These are phyloP conservation scores for Mormyrus proboscirostris DNA, from an alignment of 2,797 vertebrate genomes.

Conservation along the genomic window DNA sequence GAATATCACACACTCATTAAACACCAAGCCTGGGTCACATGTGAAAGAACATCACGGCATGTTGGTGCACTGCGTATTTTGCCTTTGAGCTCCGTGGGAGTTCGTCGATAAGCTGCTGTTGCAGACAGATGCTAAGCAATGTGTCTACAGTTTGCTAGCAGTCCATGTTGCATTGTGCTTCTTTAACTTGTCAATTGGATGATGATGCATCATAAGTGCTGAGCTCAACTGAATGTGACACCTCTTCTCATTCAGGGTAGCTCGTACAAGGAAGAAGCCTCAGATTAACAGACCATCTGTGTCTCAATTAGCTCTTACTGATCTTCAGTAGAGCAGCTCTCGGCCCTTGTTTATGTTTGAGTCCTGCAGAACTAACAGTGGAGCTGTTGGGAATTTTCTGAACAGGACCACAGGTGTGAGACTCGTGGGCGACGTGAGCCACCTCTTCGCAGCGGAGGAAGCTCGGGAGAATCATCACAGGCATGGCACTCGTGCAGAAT, in stretches of 20 bases:
- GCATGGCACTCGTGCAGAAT: neutral
- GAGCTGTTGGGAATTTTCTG: neutral
- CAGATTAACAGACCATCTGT: neutral
- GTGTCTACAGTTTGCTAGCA: neutral
- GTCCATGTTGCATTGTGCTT: neutral
- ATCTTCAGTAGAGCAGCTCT: neutral
- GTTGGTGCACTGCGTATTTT: neutral
- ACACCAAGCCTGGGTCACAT: neutral
- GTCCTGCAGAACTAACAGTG: neutral
- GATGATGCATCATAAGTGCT: neutral
- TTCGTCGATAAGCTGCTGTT: neutral
- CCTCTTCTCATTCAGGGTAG: neutral
- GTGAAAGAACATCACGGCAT: neutral
- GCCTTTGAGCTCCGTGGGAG: neutral
- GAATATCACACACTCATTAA: constrained; percentile 17
- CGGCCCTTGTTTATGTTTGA: neutral
- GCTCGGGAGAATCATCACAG: neutral
- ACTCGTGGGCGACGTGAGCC: neutral
- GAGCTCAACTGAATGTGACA: neutral
- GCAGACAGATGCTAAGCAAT: too few relatives aligned
- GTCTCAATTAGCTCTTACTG: constrained; percentile 6
- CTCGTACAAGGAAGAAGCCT: neutral
- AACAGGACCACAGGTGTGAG: neutral
- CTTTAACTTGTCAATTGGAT: neutral
- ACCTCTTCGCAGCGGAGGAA: neutral